Evolutionary conservation across 2,888 invertebrate genomes (phyloP).

Genomic region (Eulithis testata): DNA sequence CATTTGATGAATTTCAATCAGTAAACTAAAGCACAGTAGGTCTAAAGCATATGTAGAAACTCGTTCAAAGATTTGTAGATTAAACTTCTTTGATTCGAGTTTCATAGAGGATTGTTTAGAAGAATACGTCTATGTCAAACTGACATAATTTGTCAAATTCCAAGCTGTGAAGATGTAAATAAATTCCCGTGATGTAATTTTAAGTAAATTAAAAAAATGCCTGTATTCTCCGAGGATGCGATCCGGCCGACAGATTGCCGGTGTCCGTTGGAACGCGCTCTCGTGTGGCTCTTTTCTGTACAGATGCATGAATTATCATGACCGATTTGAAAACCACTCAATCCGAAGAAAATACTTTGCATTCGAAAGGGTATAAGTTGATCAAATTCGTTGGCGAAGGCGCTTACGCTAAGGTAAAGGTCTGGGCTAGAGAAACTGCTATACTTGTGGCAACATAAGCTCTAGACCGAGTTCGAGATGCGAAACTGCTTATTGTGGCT

Average conservation of each 20-base stretch:
- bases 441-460: too few relatives aligned
- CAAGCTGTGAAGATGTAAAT: slow-evolving; percentile 41
- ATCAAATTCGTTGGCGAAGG: slow-evolving; percentile 89
- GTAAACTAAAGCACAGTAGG: too few relatives aligned
- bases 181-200: slow-evolving; percentile 52
- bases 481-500: background rate
- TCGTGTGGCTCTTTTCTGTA: slow-evolving; percentile 43
- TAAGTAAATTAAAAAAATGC: slow-evolving; percentile 64
- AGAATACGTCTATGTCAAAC: slow-evolving; percentile 36
- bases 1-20: slow-evolving; percentile 9
- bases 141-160: slow-evolving; percentile 32
- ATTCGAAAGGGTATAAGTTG: slow-evolving; percentile 85
- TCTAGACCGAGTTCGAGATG: background rate
- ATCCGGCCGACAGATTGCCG: slow-evolving; percentile 49
- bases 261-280: slow-evolving; percentile 46
- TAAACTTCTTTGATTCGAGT: slow-evolving; percentile 12
- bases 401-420: slow-evolving; percentile 89
- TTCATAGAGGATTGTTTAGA: slow-evolving; percentile 29
- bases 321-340: slow-evolving; percentile 71
- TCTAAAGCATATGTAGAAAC: background rate
- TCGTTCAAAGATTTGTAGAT: background rate
- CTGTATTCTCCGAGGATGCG: slow-evolving; percentile 53
- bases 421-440: background rate
- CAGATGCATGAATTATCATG: slow-evolving; percentile 67
- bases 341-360: slow-evolving; percentile 79